These are phyloP conservation scores for Pachydiplax longipennis DNA, from an alignment of 2,888 invertebrate species.

Conservation along the genomic window DNA sequence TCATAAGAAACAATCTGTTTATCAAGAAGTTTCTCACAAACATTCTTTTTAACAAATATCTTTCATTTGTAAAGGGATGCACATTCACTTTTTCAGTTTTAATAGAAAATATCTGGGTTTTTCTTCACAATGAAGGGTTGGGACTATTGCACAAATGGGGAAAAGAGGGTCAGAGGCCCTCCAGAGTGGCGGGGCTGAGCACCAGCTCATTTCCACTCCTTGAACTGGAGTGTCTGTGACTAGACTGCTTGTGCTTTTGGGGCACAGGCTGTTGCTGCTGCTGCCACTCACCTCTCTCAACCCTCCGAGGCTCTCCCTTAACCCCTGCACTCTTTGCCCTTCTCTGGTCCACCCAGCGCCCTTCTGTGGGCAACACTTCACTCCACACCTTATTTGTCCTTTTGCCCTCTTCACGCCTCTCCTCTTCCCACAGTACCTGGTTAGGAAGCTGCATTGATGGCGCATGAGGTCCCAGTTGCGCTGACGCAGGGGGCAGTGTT, in stretches of 20 bases:
- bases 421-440: constrained; percentile 8
- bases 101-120: constrained; percentile 12
- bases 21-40: constrained; percentile 16
- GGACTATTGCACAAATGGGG: constrained; percentile 1
- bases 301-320: constrained; percentile 55
- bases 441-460: constrained; percentile 2
- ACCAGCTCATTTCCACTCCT: constrained; percentile 24
- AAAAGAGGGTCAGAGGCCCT: constrained; percentile 16
- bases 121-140: constrained; percentile 6
- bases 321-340: not conserved
- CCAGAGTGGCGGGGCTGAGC: constrained; percentile 16
- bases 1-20: not conserved
- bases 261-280: not conserved
- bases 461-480: not conserved
- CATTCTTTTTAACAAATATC: not conserved
- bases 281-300: constrained; percentile 53
- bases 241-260: not conserved
- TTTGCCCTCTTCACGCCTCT: not conserved
- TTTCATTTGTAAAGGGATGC: not conserved
- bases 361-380: constrained; percentile 5
- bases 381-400: constrained; percentile 41
- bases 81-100: not conserved
- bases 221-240: not conserved
- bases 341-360: constrained; percentile 18
- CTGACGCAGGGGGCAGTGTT: not conserved